Evolutionary conservation across 2,797 vertebrate species (phyloP), one percentile per base, ranked within the genome.

Genomic region (Ctenopoma kingsleyae): DNA sequence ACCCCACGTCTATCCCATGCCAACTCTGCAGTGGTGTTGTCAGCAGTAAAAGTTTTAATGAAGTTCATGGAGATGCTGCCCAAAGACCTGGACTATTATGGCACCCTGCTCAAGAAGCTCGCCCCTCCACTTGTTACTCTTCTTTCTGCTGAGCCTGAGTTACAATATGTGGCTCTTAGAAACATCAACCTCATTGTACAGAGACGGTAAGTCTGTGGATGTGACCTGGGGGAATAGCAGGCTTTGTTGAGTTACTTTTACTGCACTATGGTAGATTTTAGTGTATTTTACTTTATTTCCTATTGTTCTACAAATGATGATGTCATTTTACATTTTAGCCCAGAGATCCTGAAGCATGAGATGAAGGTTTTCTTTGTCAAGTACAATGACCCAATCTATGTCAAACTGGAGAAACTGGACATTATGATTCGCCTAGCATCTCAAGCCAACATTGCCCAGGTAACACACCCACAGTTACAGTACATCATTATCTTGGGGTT

Each of bases 311-410:
- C 8, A 38, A 47, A 41, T 53, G 3, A 56, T 13, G 4, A 22
- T 63, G 32, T 69, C 1, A 13, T 3, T 50, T 56, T 25, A 5
- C 13, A 7, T 59, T 85, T 65, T 76, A 99, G 98, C 65, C 97
- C 98, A 0, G 97, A 99, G 92, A 98, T 99, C 84, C 93, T 99
- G 84, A 99, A 99, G 91, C 98, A 99, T 0, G 98, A 99, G 91
- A 99, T 99, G 98, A 99, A 99, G 83, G 98, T 99, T 76, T 99
- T 99, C 85, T 99, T 99, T 43, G 98, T 99, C 13, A 99, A 99
- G 87, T 99, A 99, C 89, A 99, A 99, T 0, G 98, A 99, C 87
- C 98, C 98, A 2, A 99, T 99, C 84, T 99, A 99, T 0, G 97
- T 99, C 87, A 99, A 99, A 81, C 93, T 99, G 88, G 98, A 99